Evolutionary conservation across 2,113 vertebrate genomes (phyloP).

Genomic region (Romanogobio albipinnatus): DNA sequence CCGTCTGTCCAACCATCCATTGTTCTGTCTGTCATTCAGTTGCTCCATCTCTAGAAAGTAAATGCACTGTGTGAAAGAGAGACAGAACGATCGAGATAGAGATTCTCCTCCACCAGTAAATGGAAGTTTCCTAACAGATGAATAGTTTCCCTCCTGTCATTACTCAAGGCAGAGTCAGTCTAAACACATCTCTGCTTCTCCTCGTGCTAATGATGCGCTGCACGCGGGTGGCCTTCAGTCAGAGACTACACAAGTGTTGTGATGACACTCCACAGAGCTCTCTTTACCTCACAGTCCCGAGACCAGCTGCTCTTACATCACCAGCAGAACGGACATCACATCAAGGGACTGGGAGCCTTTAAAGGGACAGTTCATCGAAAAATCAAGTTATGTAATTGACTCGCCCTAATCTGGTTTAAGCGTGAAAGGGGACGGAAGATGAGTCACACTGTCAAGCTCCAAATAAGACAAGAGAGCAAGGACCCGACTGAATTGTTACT

Average conservation of each 20-base stretch:
- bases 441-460: background rate
- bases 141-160: background rate
- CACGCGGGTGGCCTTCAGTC: background rate
- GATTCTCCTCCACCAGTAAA: background rate
- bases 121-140: background rate
- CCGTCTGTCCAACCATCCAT: too few relatives aligned
- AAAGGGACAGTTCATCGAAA: background rate
- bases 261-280: background rate
- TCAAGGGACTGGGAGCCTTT: background rate
- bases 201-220: background rate
- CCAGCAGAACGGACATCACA: background rate
- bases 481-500: background rate
- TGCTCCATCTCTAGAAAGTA: too few relatives aligned
- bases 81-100: background rate
- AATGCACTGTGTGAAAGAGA: background rate
- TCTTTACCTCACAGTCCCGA: background rate
- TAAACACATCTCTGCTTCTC: background rate
- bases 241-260: background rate
- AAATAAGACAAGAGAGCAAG: background rate
- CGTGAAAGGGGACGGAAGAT: background rate
- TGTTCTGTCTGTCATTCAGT: too few relatives aligned
- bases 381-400: background rate
- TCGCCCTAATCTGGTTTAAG: background rate
- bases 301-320: background rate
- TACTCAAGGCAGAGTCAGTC: background rate